A percentile compares a stretch with the other conserved stretches of the same genome.
Conservation (phyloP, 1,140 invertebrate genomes). For the Orchesella cincta region DNA sequence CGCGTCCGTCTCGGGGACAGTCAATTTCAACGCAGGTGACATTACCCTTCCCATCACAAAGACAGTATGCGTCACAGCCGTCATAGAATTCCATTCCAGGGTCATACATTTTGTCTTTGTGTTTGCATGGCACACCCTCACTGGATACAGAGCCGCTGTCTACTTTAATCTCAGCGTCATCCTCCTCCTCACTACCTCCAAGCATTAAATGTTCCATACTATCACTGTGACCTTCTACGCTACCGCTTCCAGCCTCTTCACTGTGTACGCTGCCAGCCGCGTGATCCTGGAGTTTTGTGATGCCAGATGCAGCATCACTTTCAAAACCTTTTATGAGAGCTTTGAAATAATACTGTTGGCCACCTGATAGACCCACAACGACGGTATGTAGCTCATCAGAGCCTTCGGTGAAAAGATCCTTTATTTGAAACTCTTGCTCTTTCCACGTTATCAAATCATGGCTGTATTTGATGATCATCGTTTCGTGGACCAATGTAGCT, state of each 20-base stretch:
- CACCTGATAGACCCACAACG: conserved; percentile 31
- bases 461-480: conserved; percentile 42
- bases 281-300: conserved; percentile 33
- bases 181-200: conserved; percentile 34
- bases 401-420: conserved; percentile 45
- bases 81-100: conserved; percentile 70
- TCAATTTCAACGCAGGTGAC: conserved; percentile 75
- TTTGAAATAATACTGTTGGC: conserved; percentile 48
- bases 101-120: conserved; percentile 61
- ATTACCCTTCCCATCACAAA: conserved; percentile 64
- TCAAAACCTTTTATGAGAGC: conserved; percentile 39
- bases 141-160: conserved; percentile 32
- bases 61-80: conserved; percentile 71
- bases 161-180: conserved; percentile 31
- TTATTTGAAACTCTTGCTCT: conserved; percentile 35
- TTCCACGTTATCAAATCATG: conserved; percentile 39
- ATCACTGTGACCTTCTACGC: not conserved
- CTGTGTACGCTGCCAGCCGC: conserved; percentile 16
- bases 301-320: conserved; percentile 42
- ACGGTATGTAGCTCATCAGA: conserved; percentile 41
- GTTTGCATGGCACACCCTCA: conserved; percentile 56
- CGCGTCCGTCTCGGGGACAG: conserved; percentile 77
- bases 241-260: conserved; percentile 30
- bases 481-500: conserved; percentile 31
- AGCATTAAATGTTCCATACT: not conserved